Conservation (phyloP, 2,888 invertebrate genomes). For the Mamestra brassicae region DNA sequence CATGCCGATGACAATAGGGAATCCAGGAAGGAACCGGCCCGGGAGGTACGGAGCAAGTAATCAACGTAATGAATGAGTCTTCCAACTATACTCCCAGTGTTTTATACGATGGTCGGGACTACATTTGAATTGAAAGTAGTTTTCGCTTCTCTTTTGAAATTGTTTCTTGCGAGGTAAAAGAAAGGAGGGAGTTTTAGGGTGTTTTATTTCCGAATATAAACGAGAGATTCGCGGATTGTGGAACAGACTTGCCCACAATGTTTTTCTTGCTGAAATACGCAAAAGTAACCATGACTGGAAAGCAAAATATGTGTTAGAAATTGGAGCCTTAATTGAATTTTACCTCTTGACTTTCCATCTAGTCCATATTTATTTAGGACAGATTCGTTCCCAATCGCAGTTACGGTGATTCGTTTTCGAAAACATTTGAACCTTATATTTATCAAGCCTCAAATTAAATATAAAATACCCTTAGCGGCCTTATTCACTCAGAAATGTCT, state of each 20-base stretch:
- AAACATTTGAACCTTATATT: constrained; percentile 8
- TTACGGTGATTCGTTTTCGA: neutral
- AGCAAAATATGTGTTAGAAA: constrained; percentile 23
- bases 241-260: neutral
- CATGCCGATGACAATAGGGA: constrained; percentile 74
- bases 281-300: neutral
- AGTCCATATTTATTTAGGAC: constrained; percentile 16
- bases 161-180: constrained; percentile 37
- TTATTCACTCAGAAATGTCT: constrained; percentile 4
- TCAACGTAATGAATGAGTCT: constrained; percentile 71
- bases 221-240: constrained; percentile 13
- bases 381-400: neutral
- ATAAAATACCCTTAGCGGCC: neutral
- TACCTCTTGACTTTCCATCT: neutral
- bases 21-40: constrained; percentile 61
- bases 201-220: constrained; percentile 36
- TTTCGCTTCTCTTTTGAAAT: constrained; percentile 50
- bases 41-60: constrained; percentile 62
- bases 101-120: constrained; percentile 54
- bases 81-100: constrained; percentile 60
- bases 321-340: constrained; percentile 25
- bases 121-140: constrained; percentile 60
- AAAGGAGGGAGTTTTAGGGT: constrained; percentile 20
- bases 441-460: constrained; percentile 6
- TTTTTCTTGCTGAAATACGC: constrained; percentile 1